A percentile compares a stretch with the other conserved stretches of the same genome.
Evolutionary conservation across 2,888 invertebrate genomes (phyloP).

Genomic region (Doris montereyensis): DNA sequence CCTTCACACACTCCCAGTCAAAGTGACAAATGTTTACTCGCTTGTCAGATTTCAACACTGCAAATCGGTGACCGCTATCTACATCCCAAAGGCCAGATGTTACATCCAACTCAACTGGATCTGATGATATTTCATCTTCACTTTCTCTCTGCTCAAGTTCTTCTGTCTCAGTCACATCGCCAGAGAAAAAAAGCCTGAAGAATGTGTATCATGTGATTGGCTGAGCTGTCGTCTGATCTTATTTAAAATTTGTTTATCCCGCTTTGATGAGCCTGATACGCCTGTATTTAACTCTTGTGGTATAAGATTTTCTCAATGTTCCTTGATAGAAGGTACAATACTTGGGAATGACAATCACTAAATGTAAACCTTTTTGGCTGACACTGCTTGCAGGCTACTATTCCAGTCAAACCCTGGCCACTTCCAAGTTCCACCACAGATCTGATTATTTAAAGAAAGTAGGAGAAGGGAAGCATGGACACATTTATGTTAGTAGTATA

Average conservation of each 20-base stretch:
- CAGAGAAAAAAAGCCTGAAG: too few species aligned
- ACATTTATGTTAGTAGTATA: too few species aligned
- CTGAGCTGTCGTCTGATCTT: conserved; percentile 57
- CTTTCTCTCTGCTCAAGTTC: conserved; percentile 32
- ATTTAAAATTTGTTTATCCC: conserved; percentile 52
- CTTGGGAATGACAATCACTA: conserved; percentile 64
- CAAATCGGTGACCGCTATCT: conserved; percentile 43
- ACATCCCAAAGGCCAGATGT: conserved; percentile 46
- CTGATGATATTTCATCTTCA: conserved; percentile 44
- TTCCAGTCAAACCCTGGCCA: conserved; percentile 66
- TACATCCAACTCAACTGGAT: conserved; percentile 47
- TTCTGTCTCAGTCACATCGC: too few species aligned
- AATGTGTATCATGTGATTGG: conserved; percentile 53
- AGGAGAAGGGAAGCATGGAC: not conserved
- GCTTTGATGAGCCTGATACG: conserved; percentile 25
- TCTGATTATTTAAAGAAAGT: conserved; percentile 45
- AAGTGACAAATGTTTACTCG: conserved; percentile 53
- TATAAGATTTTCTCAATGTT: conserved; percentile 61
- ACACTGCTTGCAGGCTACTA: conserved; percentile 58
- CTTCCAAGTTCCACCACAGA: conserved; percentile 63
- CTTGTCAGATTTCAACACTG: conserved; percentile 43
- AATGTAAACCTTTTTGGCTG: conserved; percentile 54
- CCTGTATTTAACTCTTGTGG: conserved; percentile 26
- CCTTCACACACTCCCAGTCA: conserved; percentile 59
- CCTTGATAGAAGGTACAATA: conserved; percentile 59